Base-by-base conservation (phyloP, 2,113 vertebrate genomes). In the Corydoras maculifer region DNA sequence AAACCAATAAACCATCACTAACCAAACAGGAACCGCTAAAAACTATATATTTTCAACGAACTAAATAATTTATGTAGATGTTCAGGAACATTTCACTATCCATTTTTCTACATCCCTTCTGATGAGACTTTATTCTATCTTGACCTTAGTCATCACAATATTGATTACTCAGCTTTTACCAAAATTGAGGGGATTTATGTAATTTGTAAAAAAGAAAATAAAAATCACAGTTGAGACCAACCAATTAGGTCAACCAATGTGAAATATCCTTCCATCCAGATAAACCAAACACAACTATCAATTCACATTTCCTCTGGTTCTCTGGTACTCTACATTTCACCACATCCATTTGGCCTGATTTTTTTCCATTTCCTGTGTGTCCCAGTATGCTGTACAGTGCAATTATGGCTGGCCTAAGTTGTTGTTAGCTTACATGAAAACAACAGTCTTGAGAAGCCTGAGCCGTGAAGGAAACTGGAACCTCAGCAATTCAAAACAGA, bases 331-430 rank as follows among this genome's bases (percentile, higher is more conserved):
- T 57, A 25, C n/a, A 62, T 62, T 64, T 55, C 53, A 31, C 53
- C 55, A n/a, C 13, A 54, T 35, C 48, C 53, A 72, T n/a, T 14
- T 65, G 32, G 63, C 67, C 43, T 58, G 12, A 14, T 29, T 69
- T 71, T 69, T 71, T 68, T 64, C 66, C 70, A 50, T 57, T 71
- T 72, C 64, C 72, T 25, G 18, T 72, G 73, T 61, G 30, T 78
- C 65, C 31, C 65, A 57, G 62, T 29, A 74, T 55, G n/a, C 15
- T 30, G 15, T 75, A 59, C 48, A 67, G 50, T 78, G 69, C 62
- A 78, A 75, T 72, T 78, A 69, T 68, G 77, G 77, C 62, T 72
- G 59, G 53, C 51, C 59, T 64, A 54, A 54, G 50, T 64, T 75
- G 64, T 49, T 78, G 69, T 72, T 77, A 68, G 18, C 65, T 68